phyloP scores from a whole-genome alignment of 2,888 invertebrate genomes.

The Ochlodes sylvanus region DNA sequence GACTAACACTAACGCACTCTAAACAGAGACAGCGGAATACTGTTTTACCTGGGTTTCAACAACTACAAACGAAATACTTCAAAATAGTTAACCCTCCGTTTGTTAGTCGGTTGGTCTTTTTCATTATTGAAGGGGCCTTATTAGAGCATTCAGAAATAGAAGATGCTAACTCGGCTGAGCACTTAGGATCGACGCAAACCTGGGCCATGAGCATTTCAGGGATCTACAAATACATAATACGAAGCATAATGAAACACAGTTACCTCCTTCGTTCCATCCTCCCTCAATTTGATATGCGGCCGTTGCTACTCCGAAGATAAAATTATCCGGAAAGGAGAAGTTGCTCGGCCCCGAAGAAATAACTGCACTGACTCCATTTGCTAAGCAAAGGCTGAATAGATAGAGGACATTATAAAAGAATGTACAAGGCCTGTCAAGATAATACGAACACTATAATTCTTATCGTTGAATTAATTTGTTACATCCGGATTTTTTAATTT shows the following conservation, averaged over 20 bases:
- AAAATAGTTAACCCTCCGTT: too few relatives aligned
- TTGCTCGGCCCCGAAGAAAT: slow-evolving; percentile 61
- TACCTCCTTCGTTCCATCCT: slow-evolving; percentile 82
- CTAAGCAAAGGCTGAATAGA: slow-evolving; percentile 57
- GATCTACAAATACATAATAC: too few relatives aligned
- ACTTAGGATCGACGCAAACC: too few relatives aligned
- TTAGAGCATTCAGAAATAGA: too few relatives aligned
- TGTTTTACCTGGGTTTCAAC: too few relatives aligned
- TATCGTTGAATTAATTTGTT: slow-evolving; percentile 6
- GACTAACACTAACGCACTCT: too few relatives aligned
- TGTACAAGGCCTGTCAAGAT: not conserved
- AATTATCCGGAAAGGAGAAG: slow-evolving; percentile 82
- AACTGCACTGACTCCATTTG: slow-evolving; percentile 57
- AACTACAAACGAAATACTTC: too few relatives aligned
- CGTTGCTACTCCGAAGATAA: slow-evolving; percentile 86
- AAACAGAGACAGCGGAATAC: too few relatives aligned
- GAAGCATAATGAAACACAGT: slow-evolving; percentile 32
- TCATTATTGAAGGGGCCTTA: too few relatives aligned
- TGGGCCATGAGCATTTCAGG: too few relatives aligned
- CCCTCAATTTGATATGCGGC: slow-evolving; percentile 87
- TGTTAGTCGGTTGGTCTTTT: too few relatives aligned
- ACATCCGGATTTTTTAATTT: not conserved
- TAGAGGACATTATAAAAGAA: not conserved
- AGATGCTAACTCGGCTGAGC: too few relatives aligned
- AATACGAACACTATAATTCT: slow-evolving; percentile 1